Evolutionary conservation across 2,113 vertebrate species (phyloP), one percentile per base, ranked within the genome.

Genomic region (Xiphorhynchus elegans): DNA sequence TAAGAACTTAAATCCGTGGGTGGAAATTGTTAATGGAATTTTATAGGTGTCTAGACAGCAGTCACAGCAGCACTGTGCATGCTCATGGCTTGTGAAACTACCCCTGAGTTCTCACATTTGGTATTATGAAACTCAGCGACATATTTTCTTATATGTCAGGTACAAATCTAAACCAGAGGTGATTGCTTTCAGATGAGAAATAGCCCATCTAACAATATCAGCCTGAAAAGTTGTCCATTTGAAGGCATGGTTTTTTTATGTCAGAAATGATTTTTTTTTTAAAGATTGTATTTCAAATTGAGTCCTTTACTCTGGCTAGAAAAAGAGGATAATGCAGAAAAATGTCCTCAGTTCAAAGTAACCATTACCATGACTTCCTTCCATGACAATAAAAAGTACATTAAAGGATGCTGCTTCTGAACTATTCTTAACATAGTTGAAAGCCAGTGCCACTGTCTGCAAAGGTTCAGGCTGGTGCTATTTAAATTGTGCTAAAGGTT

Each of bases 401-500:
- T 56, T 68, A 87, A 75, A 10, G 21, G 15, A 10, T 49, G 9
- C 33, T 94, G 44, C 55, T 81, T 92, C 88, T 50, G 39, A 88
- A 64, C 79, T 67, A 33, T 58, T 84, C 15, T 8, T 73, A 78
- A 60, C 24, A 33, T 69, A 90, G 31, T 29, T 95, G 92, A 90
- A 96, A 97, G 90, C 80, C 42, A 40, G 2, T 89, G 83, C 56
- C 77, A 89, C 69, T 91, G 56, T 88, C 93, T 92, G 76, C 40
- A 56, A 52, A 66, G 9, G 37, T 52, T 87, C 74, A 85, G 47
- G 33, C 79, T 83, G 16, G 18, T 78, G 75, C 69, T 95, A 50
- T 93, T 93, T 96, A 69, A 87, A 55, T 80, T 73, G 42, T 21
- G 33, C 56, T 42, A 76, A 93, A 95, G 63, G 76, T 93, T 96